A percentile compares a stretch with the other conserved stretches of the same genome.
These are phyloP conservation scores for Rhopalosiphum maidis DNA, from an alignment of 1,140 invertebrate genomes.

Conservation along the genomic window DNA sequence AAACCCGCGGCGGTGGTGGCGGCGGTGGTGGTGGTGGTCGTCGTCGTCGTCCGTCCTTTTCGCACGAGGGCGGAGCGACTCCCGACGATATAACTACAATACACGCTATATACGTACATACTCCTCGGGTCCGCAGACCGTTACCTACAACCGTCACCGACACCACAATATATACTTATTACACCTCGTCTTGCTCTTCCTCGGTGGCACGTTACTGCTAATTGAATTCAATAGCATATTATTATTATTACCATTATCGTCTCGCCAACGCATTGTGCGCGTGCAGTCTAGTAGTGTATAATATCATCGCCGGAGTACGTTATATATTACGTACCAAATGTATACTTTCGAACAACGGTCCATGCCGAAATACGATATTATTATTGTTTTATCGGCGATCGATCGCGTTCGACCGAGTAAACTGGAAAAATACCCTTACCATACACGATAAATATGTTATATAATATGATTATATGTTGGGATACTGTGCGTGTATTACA, in stretches of 20 bases:
- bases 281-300: conserved; percentile 6
- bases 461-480: not conserved
- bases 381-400: not conserved
- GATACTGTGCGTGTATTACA: not conserved
- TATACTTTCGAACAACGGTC: not conserved
- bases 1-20: not conserved
- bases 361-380: not conserved
- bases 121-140: not conserved
- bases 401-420: not conserved
- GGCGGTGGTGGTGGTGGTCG: not conserved
- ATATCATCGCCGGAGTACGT: not conserved
- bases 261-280: not conserved
- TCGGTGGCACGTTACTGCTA: not conserved
- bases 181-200: not conserved
- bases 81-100: not conserved
- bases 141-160: not conserved
- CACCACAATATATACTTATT: not conserved
- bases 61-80: not conserved
- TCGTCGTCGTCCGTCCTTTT: not conserved
- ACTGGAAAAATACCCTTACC: not conserved
- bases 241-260: not conserved
- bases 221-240: not conserved
- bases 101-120: not conserved
- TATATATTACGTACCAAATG: not conserved
- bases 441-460: not conserved